Evolutionary conservation across 2,797 vertebrate genomes (phyloP).

Genomic region (Acanthiza pusilla): DNA sequence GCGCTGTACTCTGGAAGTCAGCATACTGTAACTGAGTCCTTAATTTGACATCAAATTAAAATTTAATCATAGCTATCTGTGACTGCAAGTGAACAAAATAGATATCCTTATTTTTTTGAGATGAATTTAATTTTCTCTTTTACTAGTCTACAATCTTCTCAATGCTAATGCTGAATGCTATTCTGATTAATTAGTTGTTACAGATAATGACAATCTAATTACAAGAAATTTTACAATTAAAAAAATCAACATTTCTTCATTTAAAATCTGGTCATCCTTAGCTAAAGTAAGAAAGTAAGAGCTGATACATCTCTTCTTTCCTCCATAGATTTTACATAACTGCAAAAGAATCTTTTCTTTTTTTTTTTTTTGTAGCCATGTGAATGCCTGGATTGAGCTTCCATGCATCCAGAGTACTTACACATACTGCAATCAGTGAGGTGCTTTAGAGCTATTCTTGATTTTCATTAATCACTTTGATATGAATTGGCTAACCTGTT

Average conservation of each 20-base stretch:
- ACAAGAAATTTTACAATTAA: background rate
- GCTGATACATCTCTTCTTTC: background rate
- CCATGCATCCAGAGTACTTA: background rate
- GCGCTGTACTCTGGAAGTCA: background rate
- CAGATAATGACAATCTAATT: conserved; percentile 26
- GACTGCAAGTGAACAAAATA: background rate
- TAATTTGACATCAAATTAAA: conserved; percentile 45
- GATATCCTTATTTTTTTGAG: background rate
- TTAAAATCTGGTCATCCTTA: background rate
- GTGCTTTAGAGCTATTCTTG: background rate
- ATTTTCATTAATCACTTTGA: background rate
- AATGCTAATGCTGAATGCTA: background rate
- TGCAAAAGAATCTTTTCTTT: background rate
- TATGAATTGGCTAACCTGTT: background rate
- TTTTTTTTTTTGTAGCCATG: background rate
- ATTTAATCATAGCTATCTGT: conserved; percentile 37
- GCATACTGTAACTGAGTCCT: background rate
- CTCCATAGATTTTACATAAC: background rate
- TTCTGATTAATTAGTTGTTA: conserved; percentile 13
- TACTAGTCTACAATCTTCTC: background rate
- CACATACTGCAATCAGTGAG: background rate
- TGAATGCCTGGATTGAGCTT: background rate
- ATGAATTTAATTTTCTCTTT: conserved; percentile 1
- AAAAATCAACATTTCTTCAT: background rate
- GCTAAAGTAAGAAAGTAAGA: background rate